Percentiles rank a stretch among this genome's conserved stretches.
These are phyloP conservation scores for Neoscelio sp. DNA, from an alignment of 2,888 invertebrate genomes.

Conservation along the genomic window DNA sequence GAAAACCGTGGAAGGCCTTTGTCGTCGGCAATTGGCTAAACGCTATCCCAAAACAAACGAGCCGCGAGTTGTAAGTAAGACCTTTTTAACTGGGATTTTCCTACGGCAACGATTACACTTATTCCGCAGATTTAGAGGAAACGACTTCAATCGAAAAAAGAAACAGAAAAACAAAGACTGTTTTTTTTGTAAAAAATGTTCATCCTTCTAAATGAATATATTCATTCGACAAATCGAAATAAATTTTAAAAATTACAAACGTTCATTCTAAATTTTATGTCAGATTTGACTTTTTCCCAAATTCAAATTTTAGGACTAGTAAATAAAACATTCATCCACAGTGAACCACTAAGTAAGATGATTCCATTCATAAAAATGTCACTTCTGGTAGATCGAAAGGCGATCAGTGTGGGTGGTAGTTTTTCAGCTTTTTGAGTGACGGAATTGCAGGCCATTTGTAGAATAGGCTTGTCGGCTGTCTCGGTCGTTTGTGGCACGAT, in stretches of 20 bases:
- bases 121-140: slow-evolving; percentile 19
- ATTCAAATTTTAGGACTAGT: too few species aligned
- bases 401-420: slow-evolving; percentile 77
- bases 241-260: too few species aligned
- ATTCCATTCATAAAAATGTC: slow-evolving; percentile 29
- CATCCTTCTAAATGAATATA: too few species aligned
- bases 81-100: slow-evolving; percentile 62
- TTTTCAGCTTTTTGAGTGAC: slow-evolving; percentile 69
- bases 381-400: slow-evolving; percentile 36
- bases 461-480: slow-evolving; percentile 66
- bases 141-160: too few species aligned
- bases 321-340: too few species aligned
- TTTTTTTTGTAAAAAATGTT: slow-evolving; percentile 3
- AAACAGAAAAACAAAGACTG: neutral
- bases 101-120: slow-evolving; percentile 34
- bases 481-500: slow-evolving; percentile 11
- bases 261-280: too few species aligned
- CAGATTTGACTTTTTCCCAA: too few species aligned
- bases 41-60: slow-evolving; percentile 80
- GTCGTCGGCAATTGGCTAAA: slow-evolving; percentile 81
- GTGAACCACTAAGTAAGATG: slow-evolving; percentile 2
- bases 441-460: slow-evolving; percentile 71
- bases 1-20: slow-evolving; percentile 77
- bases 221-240: neutral
- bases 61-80: slow-evolving; percentile 74